Percentiles rank a stretch among this genome's conserved stretches.
Conservation (phyloP, 2,797 vertebrate species). For the Scomberomorus guttatus region DNA sequence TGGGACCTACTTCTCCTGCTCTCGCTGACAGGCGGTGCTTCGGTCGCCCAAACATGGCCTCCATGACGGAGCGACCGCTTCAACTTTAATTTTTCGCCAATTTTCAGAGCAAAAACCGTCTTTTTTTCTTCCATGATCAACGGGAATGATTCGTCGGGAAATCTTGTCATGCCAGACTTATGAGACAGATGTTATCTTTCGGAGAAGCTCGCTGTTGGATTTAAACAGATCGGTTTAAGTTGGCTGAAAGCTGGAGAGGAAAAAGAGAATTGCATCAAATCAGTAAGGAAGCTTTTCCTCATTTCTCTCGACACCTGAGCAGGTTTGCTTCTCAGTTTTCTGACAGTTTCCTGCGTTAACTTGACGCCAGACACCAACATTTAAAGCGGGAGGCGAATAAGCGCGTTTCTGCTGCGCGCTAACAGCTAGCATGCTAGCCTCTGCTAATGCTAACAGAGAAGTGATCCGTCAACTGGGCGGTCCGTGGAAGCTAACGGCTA, state of each 20-base stretch:
- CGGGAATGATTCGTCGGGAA: slow-evolving; percentile 77
- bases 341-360: neutral
- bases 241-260: slow-evolving; percentile 86
- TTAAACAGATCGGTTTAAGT: slow-evolving; percentile 82
- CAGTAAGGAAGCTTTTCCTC: slow-evolving; percentile 78
- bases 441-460: slow-evolving; percentile 75
- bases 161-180: slow-evolving; percentile 41
- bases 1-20: slow-evolving; percentile 82
- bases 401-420: slow-evolving; percentile 55
- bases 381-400: neutral
- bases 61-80: slow-evolving; percentile 89
- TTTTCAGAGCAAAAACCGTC: slow-evolving; percentile 71
- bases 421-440: slow-evolving; percentile 63
- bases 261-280: slow-evolving; percentile 85
- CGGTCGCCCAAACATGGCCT: slow-evolving; percentile 90
- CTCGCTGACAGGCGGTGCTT: slow-evolving; percentile 86
- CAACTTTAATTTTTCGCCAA: slow-evolving; percentile 86
- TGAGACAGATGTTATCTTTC: slow-evolving; percentile 69
- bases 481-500: slow-evolving; percentile 71
- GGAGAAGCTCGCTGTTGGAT: slow-evolving; percentile 78
- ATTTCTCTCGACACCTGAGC: slow-evolving; percentile 35
- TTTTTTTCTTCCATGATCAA: slow-evolving; percentile 49
- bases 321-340: slow-evolving; percentile 1
- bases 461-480: slow-evolving; percentile 77
- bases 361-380: neutral